Base-by-base conservation (phyloP, 2,888 invertebrate genomes). In the Diarsia rubi region DNA sequence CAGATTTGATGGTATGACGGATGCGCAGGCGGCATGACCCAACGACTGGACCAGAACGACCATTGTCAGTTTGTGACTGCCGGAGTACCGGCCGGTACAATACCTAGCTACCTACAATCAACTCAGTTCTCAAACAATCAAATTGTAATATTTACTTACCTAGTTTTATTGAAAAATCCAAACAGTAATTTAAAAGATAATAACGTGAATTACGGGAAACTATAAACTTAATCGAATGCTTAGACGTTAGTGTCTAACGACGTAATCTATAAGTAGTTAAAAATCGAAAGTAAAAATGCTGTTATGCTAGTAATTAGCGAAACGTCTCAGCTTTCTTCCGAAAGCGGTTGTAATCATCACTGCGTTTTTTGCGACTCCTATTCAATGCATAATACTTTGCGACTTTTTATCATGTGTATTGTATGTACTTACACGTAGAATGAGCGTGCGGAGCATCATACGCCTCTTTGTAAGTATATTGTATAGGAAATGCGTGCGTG, bases 31-130 rank as follows among this genome's bases (percentile, higher is more conserved):
- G 87, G 88, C 91, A 88, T 92, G 92, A 92, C 92, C 91, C 87
- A 90, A 67, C 91, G 91, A 91, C 91, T 93, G 92, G 91, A 93
- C 93, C 94, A 90, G 90, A 89, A 92, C 94, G 89, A 77, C 88
- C 84, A 90, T 91, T 92, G 91, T 59, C 19, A 59, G 59, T 31
- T 31, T 19, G 59, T 93, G 87, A 6, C 74, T 65, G 52, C 67
- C 37, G 66, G 84, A 82, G 27, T 62, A 16, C 62, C n/a, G 8
- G 62, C 62, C 73, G 75, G 67, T 69, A 87, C 86, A 86, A 85
- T 87, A 84, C 79, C 79, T 63, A 80, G n/a, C 54, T 66, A 69
- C 45, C 45, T 45, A 52, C 65, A 45, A 24, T 65, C 67, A 64
- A 80, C 63, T 27, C 54, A 69, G 76, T 76, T 81, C 75, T 76